phyloP scores from a whole-genome alignment of 2,113 vertebrate species.

The Guaruba guarouba region DNA sequence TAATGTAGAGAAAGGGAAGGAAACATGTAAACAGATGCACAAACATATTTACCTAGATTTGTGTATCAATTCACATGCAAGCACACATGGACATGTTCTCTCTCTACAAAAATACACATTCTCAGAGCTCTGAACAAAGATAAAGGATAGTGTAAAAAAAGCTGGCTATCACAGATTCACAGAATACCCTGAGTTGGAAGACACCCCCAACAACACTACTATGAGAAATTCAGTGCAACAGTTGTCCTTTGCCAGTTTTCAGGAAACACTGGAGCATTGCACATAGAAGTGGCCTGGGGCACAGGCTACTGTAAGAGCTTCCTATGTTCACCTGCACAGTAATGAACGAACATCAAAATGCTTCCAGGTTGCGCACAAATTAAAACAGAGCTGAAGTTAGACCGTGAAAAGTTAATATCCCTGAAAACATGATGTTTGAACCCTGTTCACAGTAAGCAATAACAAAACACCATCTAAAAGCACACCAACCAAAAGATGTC shows the following conservation, averaged over 20 bases:
- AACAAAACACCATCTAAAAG: not conserved
- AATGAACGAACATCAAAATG: not conserved
- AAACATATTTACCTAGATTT: not conserved
- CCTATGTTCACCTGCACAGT: not conserved
- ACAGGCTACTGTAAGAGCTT: not conserved
- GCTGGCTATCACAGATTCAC: not conserved
- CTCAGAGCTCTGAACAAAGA: not conserved
- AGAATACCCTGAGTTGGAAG: not conserved
- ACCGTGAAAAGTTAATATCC: not conserved
- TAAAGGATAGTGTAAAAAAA: not conserved
- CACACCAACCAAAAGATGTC: not conserved
- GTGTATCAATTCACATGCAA: not conserved
- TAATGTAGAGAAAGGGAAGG: not conserved
- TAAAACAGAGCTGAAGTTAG: not conserved
- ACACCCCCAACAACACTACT: not conserved
- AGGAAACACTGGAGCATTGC: not conserved
- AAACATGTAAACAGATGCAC: not conserved
- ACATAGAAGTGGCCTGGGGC: not conserved
- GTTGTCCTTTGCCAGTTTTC: not conserved
- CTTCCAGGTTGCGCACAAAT: not conserved
- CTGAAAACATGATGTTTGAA: not conserved
- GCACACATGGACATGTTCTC: not conserved
- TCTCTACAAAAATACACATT: not conserved
- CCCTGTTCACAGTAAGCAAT: not conserved
- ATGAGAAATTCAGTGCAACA: not conserved